A percentile compares a stretch with the other conserved stretches of the same genome.
These are phyloP conservation scores for Drosophila willistoni DNA, from an alignment of 1,140 invertebrate genomes.

Conservation along the genomic window DNA sequence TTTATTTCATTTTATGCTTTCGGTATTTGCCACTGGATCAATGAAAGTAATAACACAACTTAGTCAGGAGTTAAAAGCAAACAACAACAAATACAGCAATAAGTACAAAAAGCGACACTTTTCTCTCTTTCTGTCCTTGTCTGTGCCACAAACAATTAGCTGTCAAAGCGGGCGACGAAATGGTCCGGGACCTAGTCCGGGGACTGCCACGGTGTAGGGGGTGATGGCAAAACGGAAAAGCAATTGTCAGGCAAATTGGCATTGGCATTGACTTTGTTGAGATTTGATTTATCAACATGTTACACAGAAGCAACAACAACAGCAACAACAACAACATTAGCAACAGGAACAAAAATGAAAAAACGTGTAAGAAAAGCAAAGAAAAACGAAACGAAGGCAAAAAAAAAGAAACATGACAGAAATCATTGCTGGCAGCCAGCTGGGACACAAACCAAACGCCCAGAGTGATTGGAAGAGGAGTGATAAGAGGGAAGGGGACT, in stretches of 20 bases:
- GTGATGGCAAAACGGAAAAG: constrained; percentile 35
- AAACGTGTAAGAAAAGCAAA: constrained; percentile 34
- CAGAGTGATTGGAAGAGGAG: background rate
- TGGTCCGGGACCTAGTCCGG: constrained; percentile 17
- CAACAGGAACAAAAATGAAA: constrained; percentile 12
- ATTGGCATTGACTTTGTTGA: constrained; percentile 76
- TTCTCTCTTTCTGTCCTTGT: no score
- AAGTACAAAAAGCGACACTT: background rate
- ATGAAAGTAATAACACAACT: constrained; percentile 23
- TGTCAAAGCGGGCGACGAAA: constrained; percentile 35
- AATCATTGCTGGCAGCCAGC: constrained; percentile 67
- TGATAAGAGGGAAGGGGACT: background rate
- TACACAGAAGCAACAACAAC: constrained; percentile 56
- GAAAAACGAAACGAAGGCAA: constrained; percentile 1
- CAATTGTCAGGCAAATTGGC: constrained; percentile 79
- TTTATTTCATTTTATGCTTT: constrained; percentile 24
- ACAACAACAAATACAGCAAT: constrained; percentile 1
- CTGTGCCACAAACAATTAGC: constrained; percentile 65
- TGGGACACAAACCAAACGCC: constrained; percentile 46
- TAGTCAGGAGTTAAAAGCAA: constrained; percentile 7
- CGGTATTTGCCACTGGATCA: constrained; percentile 32
- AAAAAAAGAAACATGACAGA: constrained; percentile 45
- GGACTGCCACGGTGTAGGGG: background rate
- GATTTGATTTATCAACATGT: constrained; percentile 81
- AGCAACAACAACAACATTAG: constrained; percentile 1